Conservation (phyloP, 2,797 vertebrate species). For the Choloepus didactylus region DNA sequence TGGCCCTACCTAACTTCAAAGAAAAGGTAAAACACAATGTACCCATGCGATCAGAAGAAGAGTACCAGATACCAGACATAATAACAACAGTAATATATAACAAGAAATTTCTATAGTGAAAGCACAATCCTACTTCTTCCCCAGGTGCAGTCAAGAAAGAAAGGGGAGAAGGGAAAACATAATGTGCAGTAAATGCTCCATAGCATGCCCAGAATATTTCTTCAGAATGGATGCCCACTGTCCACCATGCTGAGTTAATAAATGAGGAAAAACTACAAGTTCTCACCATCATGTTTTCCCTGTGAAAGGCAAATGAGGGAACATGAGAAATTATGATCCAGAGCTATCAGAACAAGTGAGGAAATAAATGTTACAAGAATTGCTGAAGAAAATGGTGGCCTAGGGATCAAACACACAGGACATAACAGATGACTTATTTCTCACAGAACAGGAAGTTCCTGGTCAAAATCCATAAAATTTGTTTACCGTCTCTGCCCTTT, state of each 20-base stretch:
- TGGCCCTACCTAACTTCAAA: not conserved
- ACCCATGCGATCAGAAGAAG: not conserved
- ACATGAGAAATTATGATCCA: not conserved
- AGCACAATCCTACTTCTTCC: not conserved
- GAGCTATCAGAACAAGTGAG: not conserved
- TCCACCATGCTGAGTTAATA: not conserved
- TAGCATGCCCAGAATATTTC: not conserved
- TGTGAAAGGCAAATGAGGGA: not conserved
- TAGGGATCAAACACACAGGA: not conserved
- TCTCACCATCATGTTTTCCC: not conserved
- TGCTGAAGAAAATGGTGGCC: not conserved
- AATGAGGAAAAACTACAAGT: not conserved
- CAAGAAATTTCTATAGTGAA: not conserved
- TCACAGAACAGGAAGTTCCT: not conserved
- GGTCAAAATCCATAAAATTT: not conserved
- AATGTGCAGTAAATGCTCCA: not conserved
- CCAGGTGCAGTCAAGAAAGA: not conserved
- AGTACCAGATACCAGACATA: not conserved
- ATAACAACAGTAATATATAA: not conserved
- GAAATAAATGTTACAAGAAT: conserved; percentile 3
- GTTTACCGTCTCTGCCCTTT: not conserved
- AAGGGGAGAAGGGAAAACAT: not conserved
- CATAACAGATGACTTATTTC: not conserved
- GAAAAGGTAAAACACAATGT: not conserved
- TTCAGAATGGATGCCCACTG: not conserved